Base-by-base conservation (phyloP, 2,888 invertebrate genomes). In the Dichetophora obliterata region DNA sequence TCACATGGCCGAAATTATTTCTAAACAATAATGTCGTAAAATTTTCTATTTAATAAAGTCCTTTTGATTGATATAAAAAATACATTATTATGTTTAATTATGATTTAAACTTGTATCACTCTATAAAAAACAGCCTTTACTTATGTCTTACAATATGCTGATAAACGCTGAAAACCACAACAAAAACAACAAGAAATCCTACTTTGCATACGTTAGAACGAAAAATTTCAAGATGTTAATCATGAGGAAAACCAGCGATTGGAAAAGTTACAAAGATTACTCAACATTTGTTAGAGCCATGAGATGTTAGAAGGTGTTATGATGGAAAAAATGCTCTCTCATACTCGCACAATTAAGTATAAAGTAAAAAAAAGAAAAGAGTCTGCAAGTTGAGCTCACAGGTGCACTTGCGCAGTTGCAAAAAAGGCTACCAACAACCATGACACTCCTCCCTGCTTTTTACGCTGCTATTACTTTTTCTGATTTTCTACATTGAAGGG, bases 211-310 rank as follows among this genome's bases (percentile, higher is more conserved):
- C 72, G 54, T 37, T 37, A 37, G 43, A n/a, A 19, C 34, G 73
- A 73, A 52, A 52, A 50, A 65, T 73, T 19, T 34, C 52, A 22
- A 50, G 65, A 73, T 73, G 63, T 63, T 73, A 63, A 73, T 73
- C 73, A 52, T 31, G 50, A 19, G 11, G 37, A 16, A 71, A 34
- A 54, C 19, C n/a, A 61, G 37, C 59, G 43, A 19, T 31, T 34
- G 19, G 61, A 22, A 27, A 24, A 52, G 3, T 22, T 11, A 11
- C 22, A 34, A 11, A 48, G 57, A 27, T 37, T 34, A 50, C n/a
- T 52, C 37, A 63, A 43, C 37, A 65, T 73, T 73, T 63, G 73
- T 63, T 2, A 52, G 6, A 31, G 14, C 34, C 24, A 9, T 59
- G 24, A 37, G 31, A 5, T 31, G 31, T 31, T 8, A 37, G 43